phyloP scores from a whole-genome alignment of 2,113 vertebrate genomes.

The Sturnus vulgaris region DNA sequence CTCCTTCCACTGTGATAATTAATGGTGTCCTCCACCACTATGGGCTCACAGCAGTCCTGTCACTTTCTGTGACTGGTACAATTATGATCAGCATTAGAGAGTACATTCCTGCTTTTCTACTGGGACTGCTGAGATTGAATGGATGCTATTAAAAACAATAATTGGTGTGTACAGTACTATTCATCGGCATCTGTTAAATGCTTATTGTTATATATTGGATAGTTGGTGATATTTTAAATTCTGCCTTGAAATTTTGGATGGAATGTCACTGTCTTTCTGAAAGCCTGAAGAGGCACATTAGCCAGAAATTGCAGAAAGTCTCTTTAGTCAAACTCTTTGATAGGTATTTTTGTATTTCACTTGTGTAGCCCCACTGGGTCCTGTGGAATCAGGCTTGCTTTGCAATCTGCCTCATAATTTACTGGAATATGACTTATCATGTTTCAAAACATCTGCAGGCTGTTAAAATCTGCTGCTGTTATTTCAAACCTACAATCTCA shows the following conservation, averaged over 20 bases:
- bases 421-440: background rate
- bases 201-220: background rate
- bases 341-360: background rate
- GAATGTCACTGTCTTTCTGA: background rate
- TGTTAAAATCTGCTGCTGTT: background rate
- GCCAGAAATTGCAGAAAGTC: background rate
- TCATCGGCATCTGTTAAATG: background rate
- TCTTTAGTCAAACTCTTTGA: background rate
- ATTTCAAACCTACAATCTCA: background rate
- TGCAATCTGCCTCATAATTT: background rate
- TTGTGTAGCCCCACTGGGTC: background rate
- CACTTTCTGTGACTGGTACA: background rate
- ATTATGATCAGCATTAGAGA: background rate
- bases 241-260: background rate
- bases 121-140: background rate
- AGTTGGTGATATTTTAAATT: background rate
- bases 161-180: background rate
- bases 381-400: background rate
- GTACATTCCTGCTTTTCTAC: background rate
- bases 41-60: background rate
- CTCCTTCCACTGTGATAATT: conserved; percentile 15
- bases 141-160: background rate
- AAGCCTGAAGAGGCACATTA: background rate
- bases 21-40: background rate
- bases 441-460: background rate